phyloP scores from a whole-genome alignment of 2,113 vertebrate species.

The Poecile atricapillus region DNA sequence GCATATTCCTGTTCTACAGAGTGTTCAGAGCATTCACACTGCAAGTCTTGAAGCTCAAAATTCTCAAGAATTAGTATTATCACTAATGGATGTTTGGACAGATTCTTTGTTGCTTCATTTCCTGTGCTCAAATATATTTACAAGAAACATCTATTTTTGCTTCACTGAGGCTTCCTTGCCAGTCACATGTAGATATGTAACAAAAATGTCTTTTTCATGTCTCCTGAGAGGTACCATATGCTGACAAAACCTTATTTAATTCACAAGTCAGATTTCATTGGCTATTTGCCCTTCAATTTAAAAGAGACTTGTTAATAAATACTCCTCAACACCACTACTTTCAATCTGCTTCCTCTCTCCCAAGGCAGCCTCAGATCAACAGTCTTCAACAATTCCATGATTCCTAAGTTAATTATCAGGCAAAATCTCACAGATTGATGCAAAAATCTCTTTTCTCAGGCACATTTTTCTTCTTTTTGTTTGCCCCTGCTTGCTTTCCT shows the following conservation, averaged over 20 bases:
- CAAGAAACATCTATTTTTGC: slow-evolving; percentile 27
- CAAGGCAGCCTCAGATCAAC: background rate
- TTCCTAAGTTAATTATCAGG: background rate
- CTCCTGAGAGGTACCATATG: slow-evolving; percentile 43
- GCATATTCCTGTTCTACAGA: background rate
- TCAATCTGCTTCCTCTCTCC: background rate
- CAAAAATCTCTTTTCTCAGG: background rate
- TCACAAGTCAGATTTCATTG: slow-evolving; percentile 30
- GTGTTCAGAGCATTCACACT: background rate
- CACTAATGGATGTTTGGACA: background rate
- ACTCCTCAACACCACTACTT: background rate
- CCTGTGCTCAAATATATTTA: background rate
- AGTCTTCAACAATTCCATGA: background rate
- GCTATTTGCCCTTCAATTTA: slow-evolving; percentile 28
- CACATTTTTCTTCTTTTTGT: background rate
- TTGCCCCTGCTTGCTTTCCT: background rate
- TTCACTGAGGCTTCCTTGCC: background rate
- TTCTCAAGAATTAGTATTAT: background rate
- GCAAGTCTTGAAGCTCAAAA: background rate
- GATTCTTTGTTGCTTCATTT: background rate
- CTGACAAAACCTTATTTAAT: slow-evolving; percentile 10
- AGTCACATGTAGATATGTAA: background rate
- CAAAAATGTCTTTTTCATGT: background rate
- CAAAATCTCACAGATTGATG: background rate
- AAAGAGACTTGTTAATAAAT: slow-evolving; percentile 24